Evolutionary conservation across 2,797 vertebrate genomes (phyloP), one percentile per base, ranked within the genome.

Genomic region (Amblyopsis hoosieri): DNA sequence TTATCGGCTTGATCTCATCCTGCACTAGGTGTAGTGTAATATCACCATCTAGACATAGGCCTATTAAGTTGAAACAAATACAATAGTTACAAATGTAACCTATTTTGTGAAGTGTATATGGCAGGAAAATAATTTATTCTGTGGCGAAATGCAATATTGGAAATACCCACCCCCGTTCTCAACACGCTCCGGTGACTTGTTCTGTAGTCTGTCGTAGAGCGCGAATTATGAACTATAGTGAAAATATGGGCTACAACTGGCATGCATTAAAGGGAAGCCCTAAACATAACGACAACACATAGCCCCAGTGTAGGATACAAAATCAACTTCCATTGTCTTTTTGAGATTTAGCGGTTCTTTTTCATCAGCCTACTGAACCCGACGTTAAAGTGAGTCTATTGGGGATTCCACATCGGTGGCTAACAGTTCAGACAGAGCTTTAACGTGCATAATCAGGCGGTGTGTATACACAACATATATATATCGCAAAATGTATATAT

Each of bases 221-320:
- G 83, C 81, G 82, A 74, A 78, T 57, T 83, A 78, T 70, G 80
- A 82, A 80, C 79, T 76, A 77, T 78, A 51, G 61, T 75, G 53
- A 66, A 76, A 66, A 51, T 14, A 10, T 49, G 15, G 11, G 65
- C 70, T 69, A 57, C 63, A 66, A n/a, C 62, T 42, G 66, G 37
- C 77, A 60, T 12, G 76, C 62, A 75, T 33, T 12, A 2, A 9
- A 10, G 62, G 50, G 54, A 52, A 53, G 57, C 13, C 61, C 47
- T 59, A 33, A n/a, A 63, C 11, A 66, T 14, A 71, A 46, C 11
- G 7, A 42, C 37, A 42, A 42, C 7, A 29, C 48, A 62, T 57
- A 59, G 13, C 53, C 50, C 4, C 72, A 52, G 67, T 11, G 1
- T 33, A 62, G 15, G 12, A 3, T 23, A 12, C 33, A 60, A 1